These are phyloP conservation scores for Neoscelio sp. DNA, from an alignment of 2,888 invertebrate species.

Conservation along the genomic window DNA sequence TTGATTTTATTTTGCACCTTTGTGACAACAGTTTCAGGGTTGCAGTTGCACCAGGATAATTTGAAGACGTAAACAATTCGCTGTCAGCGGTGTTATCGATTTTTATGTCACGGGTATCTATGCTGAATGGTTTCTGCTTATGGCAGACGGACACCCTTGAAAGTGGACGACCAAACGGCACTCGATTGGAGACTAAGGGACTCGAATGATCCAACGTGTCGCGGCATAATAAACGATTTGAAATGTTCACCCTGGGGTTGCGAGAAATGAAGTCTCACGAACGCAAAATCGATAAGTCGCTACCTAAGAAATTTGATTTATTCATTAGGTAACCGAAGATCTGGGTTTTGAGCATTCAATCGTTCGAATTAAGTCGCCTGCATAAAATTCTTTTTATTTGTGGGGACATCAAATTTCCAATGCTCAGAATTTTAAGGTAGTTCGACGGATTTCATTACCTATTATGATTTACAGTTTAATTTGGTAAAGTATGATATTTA, in stretches of 20 bases:
- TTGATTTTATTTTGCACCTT: too few relatives aligned
- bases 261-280: conserved; percentile 49
- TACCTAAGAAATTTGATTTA: conserved; percentile 54
- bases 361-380: conserved; percentile 13
- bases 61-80: too few relatives aligned
- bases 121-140: too few relatives aligned
- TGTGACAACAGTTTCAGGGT: too few relatives aligned
- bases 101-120: not conserved
- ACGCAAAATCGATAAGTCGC: conserved; percentile 54
- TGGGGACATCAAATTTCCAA: too few relatives aligned
- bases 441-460: too few relatives aligned
- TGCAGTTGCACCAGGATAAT: too few relatives aligned
- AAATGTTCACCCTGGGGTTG: conserved; percentile 33
- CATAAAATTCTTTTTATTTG: conserved; percentile 13
- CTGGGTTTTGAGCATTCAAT: conserved; percentile 31
- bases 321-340: conserved; percentile 53
- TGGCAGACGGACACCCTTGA: not conserved
- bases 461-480: too few relatives aligned
- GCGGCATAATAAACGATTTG: conserved; percentile 64
- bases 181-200: conserved; percentile 46
- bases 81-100: conserved; percentile 13
- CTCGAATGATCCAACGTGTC: conserved; percentile 57
- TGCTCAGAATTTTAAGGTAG: too few relatives aligned
- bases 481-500: too few relatives aligned
- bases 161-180: conserved; percentile 29